phyloP scores from a whole-genome alignment of 2,113 vertebrate genomes.

The Camelus bactrianus region DNA sequence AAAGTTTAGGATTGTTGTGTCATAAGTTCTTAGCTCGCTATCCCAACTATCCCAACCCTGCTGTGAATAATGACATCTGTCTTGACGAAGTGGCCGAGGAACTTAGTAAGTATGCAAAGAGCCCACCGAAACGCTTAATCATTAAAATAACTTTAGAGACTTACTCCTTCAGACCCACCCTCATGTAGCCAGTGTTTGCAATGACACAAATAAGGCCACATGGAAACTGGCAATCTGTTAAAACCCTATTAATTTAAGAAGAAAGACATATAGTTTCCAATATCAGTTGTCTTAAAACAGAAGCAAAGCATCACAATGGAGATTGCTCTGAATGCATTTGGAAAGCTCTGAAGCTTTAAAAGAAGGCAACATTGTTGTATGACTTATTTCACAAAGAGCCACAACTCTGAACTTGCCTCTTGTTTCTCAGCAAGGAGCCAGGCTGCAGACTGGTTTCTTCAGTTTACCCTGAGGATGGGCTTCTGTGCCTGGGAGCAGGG shows the following conservation, averaged over 20 bases:
- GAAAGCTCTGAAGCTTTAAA: not conserved
- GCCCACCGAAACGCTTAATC: not conserved
- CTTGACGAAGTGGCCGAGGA: conserved; percentile 96
- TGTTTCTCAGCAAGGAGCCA: not conserved
- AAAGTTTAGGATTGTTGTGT: conserved; percentile 96
- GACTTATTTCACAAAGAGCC: not conserved
- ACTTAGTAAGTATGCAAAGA: conserved; percentile 91
- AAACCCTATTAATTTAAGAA: conserved; percentile 21
- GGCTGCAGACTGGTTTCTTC: not conserved
- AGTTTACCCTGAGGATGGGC: not conserved
- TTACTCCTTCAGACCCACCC: not conserved
- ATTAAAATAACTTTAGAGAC: not conserved
- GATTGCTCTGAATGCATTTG: not conserved
- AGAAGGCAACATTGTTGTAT: conserved; percentile 35
- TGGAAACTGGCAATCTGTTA: not conserved
- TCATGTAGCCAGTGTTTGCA: not conserved
- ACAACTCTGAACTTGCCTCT: not conserved
- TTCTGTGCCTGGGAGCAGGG: not conserved
- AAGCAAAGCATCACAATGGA: not conserved
- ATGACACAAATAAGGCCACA: not conserved
- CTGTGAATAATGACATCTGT: conserved; percentile 93
- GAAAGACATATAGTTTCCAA: not conserved
- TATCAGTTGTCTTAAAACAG: not conserved
- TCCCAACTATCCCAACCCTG: conserved; percentile 92
- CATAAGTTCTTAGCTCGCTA: conserved; percentile 96